Conservation (phyloP, 2,797 vertebrate genomes). For the Fundulus diaphanus region DNA sequence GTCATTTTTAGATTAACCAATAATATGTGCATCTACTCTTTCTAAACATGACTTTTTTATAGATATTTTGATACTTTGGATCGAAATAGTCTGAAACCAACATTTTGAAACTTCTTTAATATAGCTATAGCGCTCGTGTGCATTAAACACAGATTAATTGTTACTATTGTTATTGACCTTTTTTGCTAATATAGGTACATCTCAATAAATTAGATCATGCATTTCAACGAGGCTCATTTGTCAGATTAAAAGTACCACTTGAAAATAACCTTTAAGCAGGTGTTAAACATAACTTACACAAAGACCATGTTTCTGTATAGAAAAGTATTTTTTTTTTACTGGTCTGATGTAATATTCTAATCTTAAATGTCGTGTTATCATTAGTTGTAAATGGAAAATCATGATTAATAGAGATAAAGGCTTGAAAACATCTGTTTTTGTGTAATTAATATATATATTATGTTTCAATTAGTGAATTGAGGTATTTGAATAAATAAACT, state of each 20-base stretch:
- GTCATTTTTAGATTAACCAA: background rate
- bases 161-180: no score
- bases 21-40: background rate
- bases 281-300: background rate
- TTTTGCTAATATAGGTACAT: no score
- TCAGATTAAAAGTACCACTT: no score
- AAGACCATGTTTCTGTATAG: background rate
- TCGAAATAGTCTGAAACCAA: background rate
- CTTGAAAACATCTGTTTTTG: background rate
- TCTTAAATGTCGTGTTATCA: background rate
- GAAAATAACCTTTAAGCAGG: background rate
- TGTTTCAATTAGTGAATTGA: background rate
- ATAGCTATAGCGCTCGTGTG: no score
- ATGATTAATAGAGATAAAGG: no score
- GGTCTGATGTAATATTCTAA: background rate
- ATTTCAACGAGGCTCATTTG: no score
- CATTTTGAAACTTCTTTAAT: no score
- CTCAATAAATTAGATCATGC: no score
- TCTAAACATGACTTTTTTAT: background rate
- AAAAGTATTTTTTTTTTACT: background rate
- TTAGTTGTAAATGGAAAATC: background rate
- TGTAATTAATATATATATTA: background rate
- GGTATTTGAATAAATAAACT: background rate
- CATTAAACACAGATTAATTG: no score
- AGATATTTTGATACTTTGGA: background rate